Conservation (phyloP, 2,888 invertebrate species). For the Limnephilus marmoratus region DNA sequence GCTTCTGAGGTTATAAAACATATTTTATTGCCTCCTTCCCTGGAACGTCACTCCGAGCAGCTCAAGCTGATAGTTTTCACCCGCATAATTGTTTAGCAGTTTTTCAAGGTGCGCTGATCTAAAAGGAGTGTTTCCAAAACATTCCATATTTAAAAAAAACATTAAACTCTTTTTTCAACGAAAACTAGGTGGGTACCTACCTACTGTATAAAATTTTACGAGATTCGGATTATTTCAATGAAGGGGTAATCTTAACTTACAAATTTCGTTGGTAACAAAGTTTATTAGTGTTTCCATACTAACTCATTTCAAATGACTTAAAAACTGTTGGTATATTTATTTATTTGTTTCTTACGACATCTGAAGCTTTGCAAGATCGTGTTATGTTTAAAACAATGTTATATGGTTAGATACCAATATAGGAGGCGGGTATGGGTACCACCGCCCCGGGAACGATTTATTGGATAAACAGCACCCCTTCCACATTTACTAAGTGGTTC, state of each 20-base stretch:
- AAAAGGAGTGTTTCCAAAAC: conserved; percentile 30
- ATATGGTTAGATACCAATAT: no score
- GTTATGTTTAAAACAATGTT: no score
- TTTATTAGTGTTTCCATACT: no score
- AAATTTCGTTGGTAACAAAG: no score
- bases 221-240: background rate
- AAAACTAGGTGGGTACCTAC: background rate
- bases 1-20: background rate
- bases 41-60: conserved; percentile 21
- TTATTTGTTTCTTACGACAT: no score
- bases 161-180: background rate
- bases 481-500: no score
- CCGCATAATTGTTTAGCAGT: conserved; percentile 44
- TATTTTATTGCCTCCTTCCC: background rate
- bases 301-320: no score
- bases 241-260: background rate
- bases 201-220: background rate
- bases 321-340: no score
- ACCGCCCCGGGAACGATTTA: no score
- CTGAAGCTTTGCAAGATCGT: no score
- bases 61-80: conserved; percentile 49
- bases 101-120: conserved; percentile 47
- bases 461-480: no score
- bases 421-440: no score
- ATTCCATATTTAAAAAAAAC: background rate